phyloP scores from a whole-genome alignment of 2,888 invertebrate species.

The Drosophila tripunctata region DNA sequence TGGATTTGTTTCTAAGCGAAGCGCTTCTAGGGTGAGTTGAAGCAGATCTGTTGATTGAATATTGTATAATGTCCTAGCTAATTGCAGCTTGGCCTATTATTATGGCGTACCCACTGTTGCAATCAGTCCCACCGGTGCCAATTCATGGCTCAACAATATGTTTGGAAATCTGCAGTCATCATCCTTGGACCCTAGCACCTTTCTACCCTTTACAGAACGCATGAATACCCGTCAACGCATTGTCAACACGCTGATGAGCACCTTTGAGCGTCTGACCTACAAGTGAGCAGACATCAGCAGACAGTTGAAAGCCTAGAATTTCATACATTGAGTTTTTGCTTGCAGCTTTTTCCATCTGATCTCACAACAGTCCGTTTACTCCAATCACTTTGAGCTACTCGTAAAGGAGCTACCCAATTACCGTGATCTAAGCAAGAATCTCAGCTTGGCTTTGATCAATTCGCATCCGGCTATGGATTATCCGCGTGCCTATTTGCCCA shows the following conservation, averaged over 20 bases:
- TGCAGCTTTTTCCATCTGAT: conserved; percentile 83
- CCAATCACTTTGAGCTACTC: conserved; percentile 80
- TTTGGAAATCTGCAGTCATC: conserved; percentile 85
- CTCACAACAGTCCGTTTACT: conserved; percentile 82
- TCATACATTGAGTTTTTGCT: not conserved
- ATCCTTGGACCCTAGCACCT: conserved; percentile 84
- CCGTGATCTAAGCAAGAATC: conserved; percentile 81
- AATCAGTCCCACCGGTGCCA: conserved; percentile 84
- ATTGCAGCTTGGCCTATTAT: conserved; percentile 81
- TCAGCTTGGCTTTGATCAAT: conserved; percentile 83
- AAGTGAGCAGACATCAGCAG: conserved; percentile 61
- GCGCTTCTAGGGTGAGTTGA: conserved; percentile 81
- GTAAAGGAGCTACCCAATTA: conserved; percentile 80
- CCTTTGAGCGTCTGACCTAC: conserved; percentile 83
- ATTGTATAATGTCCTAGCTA: not conserved
- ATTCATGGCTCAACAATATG: conserved; percentile 84
- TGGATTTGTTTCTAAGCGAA: conserved; percentile 85
- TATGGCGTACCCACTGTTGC: conserved; percentile 83
- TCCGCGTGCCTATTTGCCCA: conserved; percentile 82
- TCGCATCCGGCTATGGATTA: conserved; percentile 83
- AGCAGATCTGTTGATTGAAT: not conserved
- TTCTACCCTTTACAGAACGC: conserved; percentile 82
- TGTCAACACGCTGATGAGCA: conserved; percentile 83
- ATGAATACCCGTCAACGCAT: conserved; percentile 85
- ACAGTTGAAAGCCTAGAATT: not conserved